phyloP scores from a whole-genome alignment of 2,113 vertebrate species.

The Tenrec ecaudatus region DNA sequence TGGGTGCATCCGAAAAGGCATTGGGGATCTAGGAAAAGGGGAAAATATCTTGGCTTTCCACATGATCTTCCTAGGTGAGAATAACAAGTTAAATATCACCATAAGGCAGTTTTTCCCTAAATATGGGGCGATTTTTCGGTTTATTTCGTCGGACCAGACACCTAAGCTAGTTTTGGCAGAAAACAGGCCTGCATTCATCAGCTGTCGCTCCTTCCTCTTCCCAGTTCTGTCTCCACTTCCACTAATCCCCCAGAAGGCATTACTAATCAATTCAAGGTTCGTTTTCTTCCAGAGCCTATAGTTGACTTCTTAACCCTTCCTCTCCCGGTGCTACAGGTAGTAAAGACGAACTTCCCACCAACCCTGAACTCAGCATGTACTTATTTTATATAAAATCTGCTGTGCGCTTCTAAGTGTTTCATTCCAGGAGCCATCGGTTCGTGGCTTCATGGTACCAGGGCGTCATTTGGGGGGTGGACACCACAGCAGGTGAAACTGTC shows the following conservation, averaged over 20 bases:
- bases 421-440: not conserved
- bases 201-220: not conserved
- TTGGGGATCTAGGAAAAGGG: not conserved
- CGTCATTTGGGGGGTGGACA: not conserved
- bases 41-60: not conserved
- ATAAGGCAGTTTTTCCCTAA: too few relatives aligned
- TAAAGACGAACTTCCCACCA: not conserved
- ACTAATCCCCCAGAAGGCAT: not conserved
- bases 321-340: not conserved
- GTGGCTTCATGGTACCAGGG: not conserved
- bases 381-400: constrained; percentile 21
- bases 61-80: not conserved
- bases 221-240: not conserved
- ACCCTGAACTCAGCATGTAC: not conserved
- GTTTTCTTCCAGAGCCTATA: not conserved
- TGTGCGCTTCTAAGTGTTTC: not conserved
- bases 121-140: too few relatives aligned
- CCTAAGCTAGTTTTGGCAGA: not conserved
- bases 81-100: not conserved
- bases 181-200: rapidly evolving
- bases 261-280: not conserved
- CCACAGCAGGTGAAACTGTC: not conserved
- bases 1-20: not conserved
- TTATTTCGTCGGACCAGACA: not conserved
- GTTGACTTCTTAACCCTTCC: constrained; percentile 9